Conservation (phyloP, 1,140 invertebrate species). For the Drosophila persimilis region DNA sequence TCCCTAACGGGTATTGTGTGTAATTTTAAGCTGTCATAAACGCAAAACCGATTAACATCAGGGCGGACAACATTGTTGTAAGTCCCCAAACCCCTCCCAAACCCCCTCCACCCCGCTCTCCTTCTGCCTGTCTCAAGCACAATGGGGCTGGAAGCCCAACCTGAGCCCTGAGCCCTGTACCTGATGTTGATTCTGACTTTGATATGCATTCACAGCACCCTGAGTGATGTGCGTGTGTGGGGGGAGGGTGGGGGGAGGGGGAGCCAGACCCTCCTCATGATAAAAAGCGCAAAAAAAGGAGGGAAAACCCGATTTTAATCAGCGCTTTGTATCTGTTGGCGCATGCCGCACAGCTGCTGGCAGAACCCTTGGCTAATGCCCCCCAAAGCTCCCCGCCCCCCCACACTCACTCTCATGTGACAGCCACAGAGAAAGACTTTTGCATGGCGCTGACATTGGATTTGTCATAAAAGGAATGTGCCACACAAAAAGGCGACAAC, state of each 20-base stretch:
- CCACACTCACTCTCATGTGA: slow-evolving; percentile 36
- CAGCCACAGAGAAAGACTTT: slow-evolving; percentile 51
- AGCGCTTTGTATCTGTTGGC: slow-evolving; percentile 78
- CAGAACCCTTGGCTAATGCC: slow-evolving; percentile 35
- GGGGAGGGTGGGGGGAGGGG: neutral
- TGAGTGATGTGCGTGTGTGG: slow-evolving; percentile 59
- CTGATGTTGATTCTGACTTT: slow-evolving; percentile 77
- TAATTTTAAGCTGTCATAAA: slow-evolving; percentile 79
- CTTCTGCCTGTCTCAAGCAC: slow-evolving; percentile 28
- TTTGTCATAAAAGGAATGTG: slow-evolving; percentile 70
- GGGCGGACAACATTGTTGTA: slow-evolving; percentile 56
- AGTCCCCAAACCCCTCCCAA: slow-evolving; percentile 5
- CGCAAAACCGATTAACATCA: slow-evolving; percentile 77
- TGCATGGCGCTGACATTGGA: slow-evolving; percentile 75
- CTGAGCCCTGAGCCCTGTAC: slow-evolving; percentile 4
- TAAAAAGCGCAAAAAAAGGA: slow-evolving; percentile 53
- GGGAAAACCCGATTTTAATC: slow-evolving; percentile 64
- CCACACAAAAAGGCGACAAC: slow-evolving; percentile 18
- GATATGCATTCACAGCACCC: slow-evolving; percentile 70
- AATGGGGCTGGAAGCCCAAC: slow-evolving; percentile 16
- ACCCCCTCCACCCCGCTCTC: neutral
- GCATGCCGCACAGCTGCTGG: slow-evolving; percentile 51
- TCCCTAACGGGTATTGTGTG: slow-evolving; percentile 52
- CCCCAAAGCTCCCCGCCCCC: slow-evolving; percentile 13
- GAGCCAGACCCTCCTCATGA: slow-evolving; percentile 22